Evolutionary conservation across 2,113 vertebrate genomes (phyloP).

Genomic region (Panurus biarmicus): DNA sequence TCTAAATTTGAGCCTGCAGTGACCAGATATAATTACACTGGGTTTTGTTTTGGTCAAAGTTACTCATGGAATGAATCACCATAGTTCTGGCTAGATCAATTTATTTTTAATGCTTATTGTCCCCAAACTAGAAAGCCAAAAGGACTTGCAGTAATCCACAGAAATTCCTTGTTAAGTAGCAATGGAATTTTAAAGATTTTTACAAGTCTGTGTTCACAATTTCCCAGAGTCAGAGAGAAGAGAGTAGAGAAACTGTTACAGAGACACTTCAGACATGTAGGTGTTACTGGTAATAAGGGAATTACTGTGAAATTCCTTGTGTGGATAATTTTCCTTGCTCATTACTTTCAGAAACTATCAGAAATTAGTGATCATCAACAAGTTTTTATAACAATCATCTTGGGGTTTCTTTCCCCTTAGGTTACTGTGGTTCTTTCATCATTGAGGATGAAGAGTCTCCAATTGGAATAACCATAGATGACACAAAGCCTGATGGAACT

Average conservation of each 20-base stretch:
- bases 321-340: background rate
- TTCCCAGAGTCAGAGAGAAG: background rate
- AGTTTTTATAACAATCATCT: background rate
- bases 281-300: background rate
- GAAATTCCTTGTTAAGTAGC: background rate
- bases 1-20: background rate
- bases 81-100: background rate
- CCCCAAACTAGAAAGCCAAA: background rate
- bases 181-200: background rate
- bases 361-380: background rate
- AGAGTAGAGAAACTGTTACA: background rate
- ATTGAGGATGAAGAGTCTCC: slow-evolving; percentile 90
- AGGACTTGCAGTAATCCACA: background rate
- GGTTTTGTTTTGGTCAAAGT: background rate
- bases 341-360: background rate
- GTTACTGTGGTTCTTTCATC: slow-evolving; percentile 85
- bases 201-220: background rate
- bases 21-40: background rate
- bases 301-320: background rate
- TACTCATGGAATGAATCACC: background rate
- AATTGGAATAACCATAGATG: slow-evolving; percentile 88
- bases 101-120: background rate
- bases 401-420: slow-evolving; percentile 55
- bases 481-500: slow-evolving; percentile 89
- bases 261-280: background rate